Base-by-base conservation (phyloP, 2,113 vertebrate genomes). In the Geococcyx californianus region DNA sequence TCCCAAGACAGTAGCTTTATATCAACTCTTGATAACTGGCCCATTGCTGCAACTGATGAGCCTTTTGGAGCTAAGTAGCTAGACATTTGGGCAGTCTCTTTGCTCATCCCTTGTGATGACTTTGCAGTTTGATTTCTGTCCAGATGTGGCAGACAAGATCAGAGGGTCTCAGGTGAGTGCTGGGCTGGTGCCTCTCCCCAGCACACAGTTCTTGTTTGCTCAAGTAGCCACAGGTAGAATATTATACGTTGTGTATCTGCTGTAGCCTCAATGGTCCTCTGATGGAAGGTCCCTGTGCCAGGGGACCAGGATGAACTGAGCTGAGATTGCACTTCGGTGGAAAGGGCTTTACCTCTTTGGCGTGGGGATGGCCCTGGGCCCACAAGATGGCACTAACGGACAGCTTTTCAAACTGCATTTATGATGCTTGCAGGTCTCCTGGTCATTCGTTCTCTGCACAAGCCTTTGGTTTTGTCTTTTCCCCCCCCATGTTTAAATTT, bases 331-430 rank as follows among this genome's bases (percentile, higher is more conserved):
- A 3, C 4, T 7, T 55, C 10, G n/a, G 4, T 20, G 63, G 44
- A 15, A 21, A 13, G 54, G 40, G 6, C 36, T 6, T n/a, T 36
- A n/a, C 29, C 45, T 74, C 51, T 58, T 24, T 17, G 45, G 44
- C 6, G 1, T 9, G 33, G 52, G 36, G 14, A 56, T 66, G 15
- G 17, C 72, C 49, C 85, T 34, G 26, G 20, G 59, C 76, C 94
- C 96, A 95, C 85, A 28, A 96, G 96, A 58, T 96, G 95, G 96
- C 96, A 96, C 85, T 84, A 90, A 90, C 20, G 25, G 90, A 81
- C 73, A 94, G 83, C 52, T 81, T 92, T 94, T 96, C 56, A n/a
- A 31, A 8, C 36, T 1, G 12, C 14, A 16, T 24, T 76, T 44
- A 55, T 13, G 16, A 7, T 3, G 9, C 33, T 36, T 7, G 15